These are phyloP conservation scores for Troides helena DNA, from an alignment of 2,888 invertebrate genomes.

Conservation along the genomic window DNA sequence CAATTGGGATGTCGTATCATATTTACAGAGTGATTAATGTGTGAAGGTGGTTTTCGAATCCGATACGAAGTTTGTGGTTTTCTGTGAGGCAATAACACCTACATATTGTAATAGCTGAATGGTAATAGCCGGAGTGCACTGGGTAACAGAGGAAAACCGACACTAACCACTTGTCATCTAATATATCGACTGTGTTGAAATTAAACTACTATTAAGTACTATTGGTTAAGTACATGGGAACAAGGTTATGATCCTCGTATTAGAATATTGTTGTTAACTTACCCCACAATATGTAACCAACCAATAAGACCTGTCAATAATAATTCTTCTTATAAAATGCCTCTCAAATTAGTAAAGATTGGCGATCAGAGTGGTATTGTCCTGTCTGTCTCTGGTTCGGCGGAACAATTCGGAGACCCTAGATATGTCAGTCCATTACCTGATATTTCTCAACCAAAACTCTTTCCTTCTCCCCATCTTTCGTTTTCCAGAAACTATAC, in stretches of 20 bases:
- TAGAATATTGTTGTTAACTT: slow-evolving; percentile 18
- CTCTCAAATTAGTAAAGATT: too few species aligned
- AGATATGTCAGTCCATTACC: too few species aligned
- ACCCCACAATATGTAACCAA: background rate
- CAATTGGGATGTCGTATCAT: slow-evolving; percentile 35
- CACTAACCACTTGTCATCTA: slow-evolving; percentile 22
- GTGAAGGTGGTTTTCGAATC: slow-evolving; percentile 55
- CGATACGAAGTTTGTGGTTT: slow-evolving; percentile 52
- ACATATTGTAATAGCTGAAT: slow-evolving; percentile 23
- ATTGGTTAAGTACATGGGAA: slow-evolving; percentile 2
- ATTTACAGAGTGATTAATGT: slow-evolving; percentile 42
- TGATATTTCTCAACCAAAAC: too few species aligned
- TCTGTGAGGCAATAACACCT: slow-evolving; percentile 41
- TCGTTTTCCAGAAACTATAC: too few species aligned
- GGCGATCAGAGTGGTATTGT: too few species aligned
- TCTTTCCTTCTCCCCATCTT: too few species aligned
- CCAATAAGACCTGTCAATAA: slow-evolving; percentile 8
- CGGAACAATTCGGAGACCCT: too few species aligned
- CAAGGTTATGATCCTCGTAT: slow-evolving; percentile 12
- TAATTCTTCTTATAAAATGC: too few species aligned
- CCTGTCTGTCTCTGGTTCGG: too few species aligned
- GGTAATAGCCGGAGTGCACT: slow-evolving; percentile 19
- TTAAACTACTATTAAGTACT: slow-evolving; percentile 15
- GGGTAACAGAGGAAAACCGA: slow-evolving; percentile 16
- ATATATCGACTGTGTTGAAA: slow-evolving; percentile 20